phyloP scores from a whole-genome alignment of 2,113 vertebrate species.

The Neoarius graeffei region DNA sequence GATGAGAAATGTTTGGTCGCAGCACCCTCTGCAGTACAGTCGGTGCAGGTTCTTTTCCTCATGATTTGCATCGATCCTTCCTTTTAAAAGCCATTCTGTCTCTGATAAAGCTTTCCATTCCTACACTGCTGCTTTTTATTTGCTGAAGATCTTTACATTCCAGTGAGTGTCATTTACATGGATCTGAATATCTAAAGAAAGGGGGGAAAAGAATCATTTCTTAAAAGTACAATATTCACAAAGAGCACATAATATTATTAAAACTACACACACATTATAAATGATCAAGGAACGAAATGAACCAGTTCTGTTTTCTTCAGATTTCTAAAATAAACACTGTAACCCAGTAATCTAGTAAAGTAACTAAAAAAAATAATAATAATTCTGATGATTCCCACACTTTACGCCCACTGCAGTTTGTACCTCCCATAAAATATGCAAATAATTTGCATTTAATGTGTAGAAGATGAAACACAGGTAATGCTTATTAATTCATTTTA shows the following conservation, averaged over 20 bases:
- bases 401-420: background rate
- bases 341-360: background rate
- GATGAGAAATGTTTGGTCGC: constrained; percentile 33
- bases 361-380: background rate
- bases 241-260: background rate
- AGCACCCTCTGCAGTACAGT: constrained; percentile 43
- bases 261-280: background rate
- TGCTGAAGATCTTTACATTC: constrained; percentile 40
- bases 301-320: background rate
- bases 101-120: constrained; percentile 34
- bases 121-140: constrained; percentile 22
- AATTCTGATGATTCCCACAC: background rate
- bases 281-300: background rate
- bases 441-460: background rate
- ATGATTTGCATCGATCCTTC: background rate
- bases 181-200: constrained; percentile 40
- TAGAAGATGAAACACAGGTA: background rate
- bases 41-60: constrained; percentile 25
- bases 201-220: background rate
- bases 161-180: constrained; percentile 38
- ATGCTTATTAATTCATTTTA: background rate
- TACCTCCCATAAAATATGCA: background rate
- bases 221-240: background rate
- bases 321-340: background rate
- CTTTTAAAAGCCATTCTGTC: constrained; percentile 9